Conservation (phyloP, 1,140 invertebrate genomes). For the Helicorthomorpha holstii region DNA sequence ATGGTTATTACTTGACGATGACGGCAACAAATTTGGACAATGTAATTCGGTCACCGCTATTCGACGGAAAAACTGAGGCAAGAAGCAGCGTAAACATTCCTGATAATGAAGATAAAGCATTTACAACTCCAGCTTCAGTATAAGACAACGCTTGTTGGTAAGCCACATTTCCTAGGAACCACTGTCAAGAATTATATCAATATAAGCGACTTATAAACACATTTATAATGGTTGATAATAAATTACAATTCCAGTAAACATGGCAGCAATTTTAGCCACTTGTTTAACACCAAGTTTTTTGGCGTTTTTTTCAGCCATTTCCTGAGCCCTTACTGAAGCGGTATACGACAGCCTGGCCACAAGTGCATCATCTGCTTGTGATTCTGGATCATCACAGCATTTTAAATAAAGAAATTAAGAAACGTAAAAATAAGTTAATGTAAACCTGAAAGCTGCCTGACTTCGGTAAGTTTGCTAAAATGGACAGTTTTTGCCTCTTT, state of each 20-base stretch:
- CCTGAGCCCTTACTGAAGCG: slow-evolving; percentile 49
- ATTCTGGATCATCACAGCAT: slow-evolving; percentile 27
- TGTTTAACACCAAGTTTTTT: slow-evolving; percentile 48
- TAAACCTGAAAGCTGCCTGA: slow-evolving; percentile 26
- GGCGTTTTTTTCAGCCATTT: slow-evolving; percentile 43
- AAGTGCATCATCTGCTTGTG: slow-evolving; percentile 63
- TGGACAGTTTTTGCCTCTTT: slow-evolving; percentile 45
- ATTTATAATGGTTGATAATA: neutral
- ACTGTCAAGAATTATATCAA: slow-evolving; percentile 38
- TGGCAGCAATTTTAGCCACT: slow-evolving; percentile 51
- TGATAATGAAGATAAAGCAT: slow-evolving; percentile 62
- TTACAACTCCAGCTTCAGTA: slow-evolving; percentile 56
- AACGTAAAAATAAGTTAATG: slow-evolving; percentile 4
- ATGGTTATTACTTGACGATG: slow-evolving; percentile 30
- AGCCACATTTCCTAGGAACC: slow-evolving; percentile 63
- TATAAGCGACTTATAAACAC: neutral
- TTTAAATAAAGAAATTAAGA: neutral
- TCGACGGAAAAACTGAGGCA: slow-evolving; percentile 61
- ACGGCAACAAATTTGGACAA: slow-evolving; percentile 60
- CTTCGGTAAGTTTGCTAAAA: slow-evolving; percentile 69
- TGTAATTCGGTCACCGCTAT: slow-evolving; percentile 55
- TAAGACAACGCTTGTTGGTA: slow-evolving; percentile 59
- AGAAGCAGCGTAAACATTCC: slow-evolving; percentile 66
- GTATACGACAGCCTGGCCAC: slow-evolving; percentile 68
- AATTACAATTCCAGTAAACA: slow-evolving; percentile 61